phyloP scores from a whole-genome alignment of 2,888 invertebrate genomes.

The Diplazon laetatorius region DNA sequence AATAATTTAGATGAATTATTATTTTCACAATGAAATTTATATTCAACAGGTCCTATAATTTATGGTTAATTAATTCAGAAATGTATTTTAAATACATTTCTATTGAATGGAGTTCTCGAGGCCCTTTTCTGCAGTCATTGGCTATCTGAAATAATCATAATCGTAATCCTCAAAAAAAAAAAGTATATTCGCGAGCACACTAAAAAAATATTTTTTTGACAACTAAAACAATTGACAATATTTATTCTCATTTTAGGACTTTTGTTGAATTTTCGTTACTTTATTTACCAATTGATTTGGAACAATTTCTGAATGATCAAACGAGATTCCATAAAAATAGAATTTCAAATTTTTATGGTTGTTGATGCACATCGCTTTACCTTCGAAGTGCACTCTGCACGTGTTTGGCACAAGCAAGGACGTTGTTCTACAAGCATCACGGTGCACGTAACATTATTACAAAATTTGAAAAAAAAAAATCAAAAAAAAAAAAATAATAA shows the following conservation, averaged over 20 bases:
- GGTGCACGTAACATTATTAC: not conserved
- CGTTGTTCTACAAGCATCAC: conserved; percentile 1
- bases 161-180: not conserved
- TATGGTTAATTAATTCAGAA: no score
- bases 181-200: not conserved
- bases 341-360: not conserved
- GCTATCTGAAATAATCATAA: not conserved
- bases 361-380: conserved; percentile 11
- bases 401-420: conserved; percentile 34
- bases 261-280: no score
- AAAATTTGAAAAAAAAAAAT: no score
- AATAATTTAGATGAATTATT: no score
- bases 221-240: no score
- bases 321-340: conserved; percentile 16
- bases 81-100: no score
- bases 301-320: not conserved
- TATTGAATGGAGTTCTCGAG: no score
- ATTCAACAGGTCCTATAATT: no score
- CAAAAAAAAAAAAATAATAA: no score
- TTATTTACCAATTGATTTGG: conserved; percentile 23
- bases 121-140: not conserved
- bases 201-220: conserved; percentile 15
- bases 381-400: conserved; percentile 9
- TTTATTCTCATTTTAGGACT: no score
- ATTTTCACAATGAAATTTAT: no score